phyloP scores from a whole-genome alignment of 2,888 invertebrate genomes.

The Dastarcus helophoroides region DNA sequence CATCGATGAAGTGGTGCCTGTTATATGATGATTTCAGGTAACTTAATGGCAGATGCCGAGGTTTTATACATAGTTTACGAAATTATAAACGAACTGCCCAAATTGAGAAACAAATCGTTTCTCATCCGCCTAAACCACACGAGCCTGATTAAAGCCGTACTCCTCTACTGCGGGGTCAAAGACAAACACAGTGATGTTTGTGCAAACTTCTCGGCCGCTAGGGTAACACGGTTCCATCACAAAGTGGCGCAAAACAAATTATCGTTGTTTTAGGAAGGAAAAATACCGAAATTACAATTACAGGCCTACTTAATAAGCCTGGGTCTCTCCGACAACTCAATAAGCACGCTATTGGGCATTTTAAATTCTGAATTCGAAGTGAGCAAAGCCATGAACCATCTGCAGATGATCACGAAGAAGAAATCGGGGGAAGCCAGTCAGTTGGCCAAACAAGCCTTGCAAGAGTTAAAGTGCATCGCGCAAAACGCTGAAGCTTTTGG shows the following conservation, averaged over 20 bases:
- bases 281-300: constrained; percentile 57
- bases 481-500: constrained; percentile 62
- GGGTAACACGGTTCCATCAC: constrained; percentile 24
- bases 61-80: constrained; percentile 67
- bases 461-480: constrained; percentile 64
- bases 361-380: constrained; percentile 56
- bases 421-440: constrained; percentile 52
- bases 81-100: constrained; percentile 56
- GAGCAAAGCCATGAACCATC: constrained; percentile 47
- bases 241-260: neutral
- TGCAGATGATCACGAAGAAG: constrained; percentile 55
- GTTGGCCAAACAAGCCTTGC: constrained; percentile 56
- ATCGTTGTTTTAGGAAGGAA: constrained; percentile 41
- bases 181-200: constrained; percentile 47
- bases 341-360: constrained; percentile 50
- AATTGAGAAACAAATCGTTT: constrained; percentile 52
- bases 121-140: constrained; percentile 70
- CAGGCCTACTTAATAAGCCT: constrained; percentile 55
- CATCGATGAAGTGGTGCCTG: constrained; percentile 3
- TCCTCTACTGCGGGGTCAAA: constrained; percentile 71
- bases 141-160: constrained; percentile 58
- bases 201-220: constrained; percentile 39
- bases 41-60: constrained; percentile 76
- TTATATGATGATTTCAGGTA: constrained; percentile 37
- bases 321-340: constrained; percentile 56